phyloP scores from a whole-genome alignment of 2,797 vertebrate species.

The Nothura maculosa region DNA sequence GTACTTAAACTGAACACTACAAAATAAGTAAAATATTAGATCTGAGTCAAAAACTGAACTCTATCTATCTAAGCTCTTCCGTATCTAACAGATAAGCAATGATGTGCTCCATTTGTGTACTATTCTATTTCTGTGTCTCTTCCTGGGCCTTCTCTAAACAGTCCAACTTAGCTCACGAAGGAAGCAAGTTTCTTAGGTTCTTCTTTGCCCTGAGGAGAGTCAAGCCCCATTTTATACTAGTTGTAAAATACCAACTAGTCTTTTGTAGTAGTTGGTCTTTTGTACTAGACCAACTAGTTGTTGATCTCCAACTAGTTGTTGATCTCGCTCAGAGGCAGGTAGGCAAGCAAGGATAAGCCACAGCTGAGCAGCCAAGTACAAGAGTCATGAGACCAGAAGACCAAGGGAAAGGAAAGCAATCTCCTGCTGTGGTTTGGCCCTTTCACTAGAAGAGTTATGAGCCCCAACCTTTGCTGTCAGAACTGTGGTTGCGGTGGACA shows the following conservation, averaged over 20 bases:
- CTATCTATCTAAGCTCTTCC: neutral
- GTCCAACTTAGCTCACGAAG: accelerated
- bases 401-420: neutral
- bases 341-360: neutral
- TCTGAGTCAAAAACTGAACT: neutral
- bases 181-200: neutral
- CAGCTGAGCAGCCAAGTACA: neutral
- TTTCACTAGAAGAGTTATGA: neutral
- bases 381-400: neutral
- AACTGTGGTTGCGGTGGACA: neutral
- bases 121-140: too few relatives aligned
- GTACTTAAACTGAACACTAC: neutral
- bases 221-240: neutral
- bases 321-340: neutral
- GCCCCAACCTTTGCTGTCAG: neutral
- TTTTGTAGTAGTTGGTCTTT: too few relatives aligned
- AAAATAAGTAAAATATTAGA: neutral
- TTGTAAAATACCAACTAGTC: too few relatives aligned
- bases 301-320: too few relatives aligned
- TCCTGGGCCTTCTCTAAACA: neutral
- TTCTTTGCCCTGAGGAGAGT: neutral
- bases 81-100: neutral
- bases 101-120: neutral
- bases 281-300: too few relatives aligned
- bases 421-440: neutral